Base-by-base conservation (phyloP, 2,113 vertebrate species). In the Dipodomys merriami region DNA sequence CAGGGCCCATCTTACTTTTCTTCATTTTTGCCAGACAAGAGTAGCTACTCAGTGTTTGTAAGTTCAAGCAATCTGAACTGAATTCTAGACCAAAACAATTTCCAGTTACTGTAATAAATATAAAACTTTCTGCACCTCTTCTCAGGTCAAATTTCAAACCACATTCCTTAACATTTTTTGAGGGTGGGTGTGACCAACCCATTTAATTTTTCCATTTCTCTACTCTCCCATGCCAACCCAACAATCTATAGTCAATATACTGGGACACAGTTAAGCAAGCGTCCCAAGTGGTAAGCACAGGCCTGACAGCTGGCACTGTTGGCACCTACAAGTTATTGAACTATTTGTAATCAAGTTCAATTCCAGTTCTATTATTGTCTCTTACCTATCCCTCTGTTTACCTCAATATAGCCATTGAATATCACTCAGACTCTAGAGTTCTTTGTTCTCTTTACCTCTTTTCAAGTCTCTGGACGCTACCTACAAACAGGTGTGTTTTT, bases 371-470 rank as follows among this genome's bases (percentile, higher is more conserved):
- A 2, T 84, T 71, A 74, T 8, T 68, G 16, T 76, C 18, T n/a
- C 20, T 88, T 62, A 89, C 13, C 44, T 53, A 95, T 33, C 49
- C 80, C 64, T 69, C 39, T 86, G 11, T 67, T 95, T 49, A 87
- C 62, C 16, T 68, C 90, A 80, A 74, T 5, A 49, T 13, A 73
- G 71, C 30, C 30, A 27, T 77, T 69, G 11, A 71, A 88, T n/a
- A 72, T 53, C 67, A 64, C 19, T 88, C 64, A 78, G 23, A 73
- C 15, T 71, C 39, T 90, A 67, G 71, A 23, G 23, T n/a, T 92
- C 77, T 68, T 92, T 64, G 12, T 74, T 90, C 22, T 62, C 27
- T 10, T 89, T 80, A 19, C 1, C 64, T 85, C 71, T 10, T 73
- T 83, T 16, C 53, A 85, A 76, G 44, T 44, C 68, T 71, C n/a